These are phyloP conservation scores for Hyposoter dolosus DNA, from an alignment of 2,888 invertebrate species.

Conservation along the genomic window DNA sequence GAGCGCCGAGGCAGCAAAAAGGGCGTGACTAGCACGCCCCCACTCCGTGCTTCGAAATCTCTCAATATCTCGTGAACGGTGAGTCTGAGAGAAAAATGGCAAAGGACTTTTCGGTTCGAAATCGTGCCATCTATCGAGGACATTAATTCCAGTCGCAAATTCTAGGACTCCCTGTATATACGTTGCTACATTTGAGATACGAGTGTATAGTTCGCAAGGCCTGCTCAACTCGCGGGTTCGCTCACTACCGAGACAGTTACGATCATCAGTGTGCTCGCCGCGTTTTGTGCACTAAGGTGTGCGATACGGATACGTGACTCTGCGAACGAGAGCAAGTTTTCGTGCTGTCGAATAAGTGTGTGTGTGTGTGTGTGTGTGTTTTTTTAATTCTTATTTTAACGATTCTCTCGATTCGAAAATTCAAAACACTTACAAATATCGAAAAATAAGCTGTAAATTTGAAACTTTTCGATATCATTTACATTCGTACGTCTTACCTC, in stretches of 20 bases:
- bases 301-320: conserved; percentile 44
- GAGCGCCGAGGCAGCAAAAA: not conserved
- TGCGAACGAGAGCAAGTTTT: conserved; percentile 2
- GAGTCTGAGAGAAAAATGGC: not conserved
- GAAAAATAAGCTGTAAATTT: not conserved
- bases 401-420: not conserved
- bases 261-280: conserved; percentile 65
- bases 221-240: conserved; percentile 30
- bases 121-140: not conserved
- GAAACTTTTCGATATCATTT: not conserved
- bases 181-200: conserved; percentile 33
- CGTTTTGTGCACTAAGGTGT: conserved; percentile 64
- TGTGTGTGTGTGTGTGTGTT: not conserved
- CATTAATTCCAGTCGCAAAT: not conserved
- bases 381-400: conserved; percentile 5
- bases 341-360: conserved; percentile 2
- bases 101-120: not conserved
- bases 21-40: not conserved
- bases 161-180: conserved; percentile 1
- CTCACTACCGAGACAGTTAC: conserved; percentile 57
- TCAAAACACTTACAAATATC: not conserved
- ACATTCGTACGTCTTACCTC: not conserved
- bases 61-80: not conserved
- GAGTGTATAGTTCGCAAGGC: conserved; percentile 37
- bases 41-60: not conserved